Evolutionary conservation across 2,113 vertebrate genomes (phyloP).

Genomic region (Nothocercus nigrocapillus): DNA sequence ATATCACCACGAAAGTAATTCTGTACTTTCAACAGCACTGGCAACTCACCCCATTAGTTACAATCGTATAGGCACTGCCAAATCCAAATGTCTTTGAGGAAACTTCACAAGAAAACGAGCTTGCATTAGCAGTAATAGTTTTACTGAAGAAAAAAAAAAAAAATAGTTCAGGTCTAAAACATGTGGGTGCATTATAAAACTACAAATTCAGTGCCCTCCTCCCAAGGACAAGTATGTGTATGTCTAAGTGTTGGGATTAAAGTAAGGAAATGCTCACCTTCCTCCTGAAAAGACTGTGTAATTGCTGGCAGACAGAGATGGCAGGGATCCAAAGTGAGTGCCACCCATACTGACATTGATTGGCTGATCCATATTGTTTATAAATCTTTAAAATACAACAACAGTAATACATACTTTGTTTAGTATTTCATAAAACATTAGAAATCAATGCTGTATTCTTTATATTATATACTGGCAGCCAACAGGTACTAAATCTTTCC

Average conservation of each 20-base stretch:
- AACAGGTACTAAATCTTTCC: not conserved
- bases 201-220: not conserved
- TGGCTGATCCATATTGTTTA: conserved; percentile 70
- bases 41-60: conserved; percentile 75
- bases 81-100: conserved; percentile 73
- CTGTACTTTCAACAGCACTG: not conserved
- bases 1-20: not conserved
- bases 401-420: not conserved
- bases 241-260: not conserved
- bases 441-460: not conserved
- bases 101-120: not conserved
- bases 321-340: not conserved
- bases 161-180: not conserved
- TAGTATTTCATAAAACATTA: not conserved
- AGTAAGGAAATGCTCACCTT: conserved; percentile 75
- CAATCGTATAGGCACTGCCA: conserved; percentile 85
- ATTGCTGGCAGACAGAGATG: conserved; percentile 49
- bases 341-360: conserved; percentile 66
- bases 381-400: conserved; percentile 82
- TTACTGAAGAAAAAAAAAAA: conserved; percentile 37
- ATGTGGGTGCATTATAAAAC: not conserved
- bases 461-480: not conserved
- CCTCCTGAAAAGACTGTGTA: conserved; percentile 75
- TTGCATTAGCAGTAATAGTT: rapidly evolving
- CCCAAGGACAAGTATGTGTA: not conserved